phyloP scores from a whole-genome alignment of 2,797 vertebrate species.

The Pyrocephalus nanus region DNA sequence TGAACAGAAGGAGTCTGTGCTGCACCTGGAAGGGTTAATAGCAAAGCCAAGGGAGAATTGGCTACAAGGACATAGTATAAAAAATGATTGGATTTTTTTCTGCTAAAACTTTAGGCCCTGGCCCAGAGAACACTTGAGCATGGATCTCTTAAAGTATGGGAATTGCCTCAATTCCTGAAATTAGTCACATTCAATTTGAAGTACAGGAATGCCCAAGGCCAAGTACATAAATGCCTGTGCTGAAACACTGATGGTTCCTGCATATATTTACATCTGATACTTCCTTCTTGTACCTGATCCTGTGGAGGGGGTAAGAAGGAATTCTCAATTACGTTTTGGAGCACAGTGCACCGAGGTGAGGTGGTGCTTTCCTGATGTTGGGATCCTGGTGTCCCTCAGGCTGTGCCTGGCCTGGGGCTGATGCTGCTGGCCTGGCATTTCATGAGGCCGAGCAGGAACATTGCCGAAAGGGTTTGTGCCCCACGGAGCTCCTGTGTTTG shows the following conservation, averaged over 20 bases:
- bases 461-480: neutral
- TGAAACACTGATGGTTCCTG: neutral
- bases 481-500: neutral
- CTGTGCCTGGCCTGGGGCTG: neutral
- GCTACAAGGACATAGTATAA: neutral
- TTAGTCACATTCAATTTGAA: neutral
- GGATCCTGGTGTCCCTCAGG: neutral
- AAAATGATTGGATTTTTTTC: neutral
- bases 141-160: neutral
- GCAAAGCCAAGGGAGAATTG: neutral
- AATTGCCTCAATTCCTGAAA: slow-evolving; percentile 26
- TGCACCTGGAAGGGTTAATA: neutral
- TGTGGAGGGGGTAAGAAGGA: neutral
- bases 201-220: neutral
- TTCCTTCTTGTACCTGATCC: neutral
- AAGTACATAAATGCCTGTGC: neutral
- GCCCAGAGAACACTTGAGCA: neutral
- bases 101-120: neutral
- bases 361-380: neutral
- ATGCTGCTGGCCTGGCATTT: too few species aligned
- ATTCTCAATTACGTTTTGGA: neutral
- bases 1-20: neutral
- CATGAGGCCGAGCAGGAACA: accelerated
- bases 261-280: accelerated
- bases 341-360: accelerated